phyloP scores from a whole-genome alignment of 2,797 vertebrate species.

The Eidolon dupreanum region DNA sequence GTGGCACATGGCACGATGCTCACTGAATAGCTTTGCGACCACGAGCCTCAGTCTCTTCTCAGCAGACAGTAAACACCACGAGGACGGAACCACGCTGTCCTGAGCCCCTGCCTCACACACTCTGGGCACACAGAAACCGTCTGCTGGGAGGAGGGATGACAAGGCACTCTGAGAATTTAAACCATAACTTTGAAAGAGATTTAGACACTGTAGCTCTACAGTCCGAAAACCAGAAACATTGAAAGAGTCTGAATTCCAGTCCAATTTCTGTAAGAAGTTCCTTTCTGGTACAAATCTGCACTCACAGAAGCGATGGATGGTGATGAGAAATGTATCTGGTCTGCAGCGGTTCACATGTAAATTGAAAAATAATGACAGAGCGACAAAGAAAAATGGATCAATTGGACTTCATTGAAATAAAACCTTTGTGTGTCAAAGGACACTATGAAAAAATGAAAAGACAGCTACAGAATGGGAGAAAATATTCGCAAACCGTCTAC shows the following conservation, averaged over 20 bases:
- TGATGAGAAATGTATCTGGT: rapidly evolving
- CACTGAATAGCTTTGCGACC: rapidly evolving
- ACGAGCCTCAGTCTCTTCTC: no score
- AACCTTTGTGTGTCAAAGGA: background rate
- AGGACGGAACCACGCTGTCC: rapidly evolving
- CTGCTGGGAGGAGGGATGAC: rapidly evolving
- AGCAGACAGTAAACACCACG: rapidly evolving
- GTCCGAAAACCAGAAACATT: rapidly evolving
- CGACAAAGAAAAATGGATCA: background rate
- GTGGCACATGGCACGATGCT: rapidly evolving
- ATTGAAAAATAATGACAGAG: background rate
- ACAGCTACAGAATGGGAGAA: rapidly evolving
- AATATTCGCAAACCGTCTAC: rapidly evolving
- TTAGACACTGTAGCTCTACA: rapidly evolving
- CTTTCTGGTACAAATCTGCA: rapidly evolving
- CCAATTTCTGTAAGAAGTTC: rapidly evolving
- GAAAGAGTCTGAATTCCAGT: rapidly evolving
- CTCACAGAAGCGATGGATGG: rapidly evolving
- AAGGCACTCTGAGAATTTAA: rapidly evolving
- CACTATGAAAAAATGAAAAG: background rate
- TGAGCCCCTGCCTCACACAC: rapidly evolving
- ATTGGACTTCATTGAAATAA: background rate
- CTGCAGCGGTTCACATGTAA: background rate
- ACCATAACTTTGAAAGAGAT: rapidly evolving
- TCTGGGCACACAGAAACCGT: rapidly evolving